Base-by-base conservation (phyloP, 2,888 invertebrate species). In the Nasonovia ribisnigri region DNA sequence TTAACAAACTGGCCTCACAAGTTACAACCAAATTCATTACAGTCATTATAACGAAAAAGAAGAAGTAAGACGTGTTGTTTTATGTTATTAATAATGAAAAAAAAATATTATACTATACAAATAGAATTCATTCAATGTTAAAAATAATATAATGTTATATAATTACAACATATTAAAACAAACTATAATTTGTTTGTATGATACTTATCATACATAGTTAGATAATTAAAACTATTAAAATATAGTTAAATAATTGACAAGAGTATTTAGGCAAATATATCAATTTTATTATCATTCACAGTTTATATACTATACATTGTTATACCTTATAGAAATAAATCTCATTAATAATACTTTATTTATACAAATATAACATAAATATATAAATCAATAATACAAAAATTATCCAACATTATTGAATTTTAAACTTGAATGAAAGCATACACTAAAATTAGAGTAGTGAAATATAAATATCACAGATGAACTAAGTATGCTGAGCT, bases 381-480 rank as follows among this genome's bases (percentile, higher is more conserved):
- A 88, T 67, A 77, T 77, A 51, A 77, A 86, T 92, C 46, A 86
- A 86, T 84, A 60, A 92, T 88, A 54, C 51, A 92, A 91, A 90
- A 92, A 77, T 77, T 20, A 86, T 20, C 88, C 77, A 88, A 77
- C 43, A 77, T 88, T 88, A 77, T 88, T 88, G 67, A 26, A 92
- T 42, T 86, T 92, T 67, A 67, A 1, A 88, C 51, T 88, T 92
- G 88, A 92, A 77, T 88, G 36, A 88, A 88, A 54, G 88, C 92
- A 88, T 88, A 88, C 77, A 36, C 77, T 88, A 88, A 88, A 77
- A 92, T 88, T 77, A 51, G 0, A 54, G n/a, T 92, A 88, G 51
- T 92, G 88, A 92, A 92, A 92, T 92, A 88, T 54, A 92, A 77
- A 92, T 92, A 92, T 92, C 92, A 92, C 92, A 88, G 88, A 92